Base-by-base conservation (phyloP, 2,113 vertebrate species). In the Pelmatolapia mariae region DNA sequence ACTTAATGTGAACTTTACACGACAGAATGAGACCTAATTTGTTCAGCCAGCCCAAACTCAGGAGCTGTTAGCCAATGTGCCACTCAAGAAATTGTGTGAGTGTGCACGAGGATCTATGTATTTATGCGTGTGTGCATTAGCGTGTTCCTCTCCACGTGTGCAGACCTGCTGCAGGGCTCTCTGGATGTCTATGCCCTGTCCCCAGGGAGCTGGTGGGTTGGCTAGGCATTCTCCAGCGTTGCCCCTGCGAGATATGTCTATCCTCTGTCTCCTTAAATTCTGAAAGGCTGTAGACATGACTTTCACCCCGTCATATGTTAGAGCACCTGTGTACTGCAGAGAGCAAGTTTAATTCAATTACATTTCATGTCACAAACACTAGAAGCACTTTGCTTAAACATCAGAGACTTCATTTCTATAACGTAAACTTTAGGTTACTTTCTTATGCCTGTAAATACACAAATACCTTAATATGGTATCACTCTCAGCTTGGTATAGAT, bases 171-270 rank as follows among this genome's bases (percentile, higher is more conserved):
- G 98, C 90, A 99, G 93, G 1, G 99, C 98, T 95, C 98, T 97
- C 96, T 99, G 98, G 93, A 99, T 99, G 95, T 99, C 99, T 9
- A 99, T 99, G 53, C 99, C 99, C 85, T 99, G 99, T 33, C 98
- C 98, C 99, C 99, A 99, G 50, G 99, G 99, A 89, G 99, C 98
- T 0, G 99, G 98, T 0, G 99, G 99, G 93, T 99, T 99, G 89
- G 99, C 99, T 9, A 99, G 96, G 91, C 99, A 99, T 94, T 99
- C 99, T 3, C 99, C 99, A 1, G 98, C 99, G 0, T 99, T 99
- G 57, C 98, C 99, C 1, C 98, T 96, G 31, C 99, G 98, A 80
- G 98, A 99, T 87, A 99, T 99, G 89, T 99, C 99, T 54, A 99
- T 99, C 93, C 98, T 96, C 93, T 99, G 98, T 93, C 97, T 97